These are phyloP conservation scores for Drosophila suboccidentalis DNA, from an alignment of 2,888 invertebrate genomes.

Conservation along the genomic window DNA sequence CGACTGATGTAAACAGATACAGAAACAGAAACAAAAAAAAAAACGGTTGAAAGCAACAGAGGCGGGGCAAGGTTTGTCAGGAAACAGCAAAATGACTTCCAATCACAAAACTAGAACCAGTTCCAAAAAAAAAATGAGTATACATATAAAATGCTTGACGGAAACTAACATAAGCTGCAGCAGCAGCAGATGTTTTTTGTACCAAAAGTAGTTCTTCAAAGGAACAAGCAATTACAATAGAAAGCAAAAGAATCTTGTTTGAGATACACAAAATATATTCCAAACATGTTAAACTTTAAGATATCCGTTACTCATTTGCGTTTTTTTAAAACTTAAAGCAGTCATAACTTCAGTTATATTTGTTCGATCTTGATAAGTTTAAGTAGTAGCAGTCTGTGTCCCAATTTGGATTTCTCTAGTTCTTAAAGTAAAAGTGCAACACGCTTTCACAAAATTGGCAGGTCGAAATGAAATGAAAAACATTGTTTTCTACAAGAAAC, in stretches of 20 bases:
- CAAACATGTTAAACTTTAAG: neutral
- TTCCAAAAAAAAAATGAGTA: constrained; percentile 1
- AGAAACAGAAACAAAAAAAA: neutral
- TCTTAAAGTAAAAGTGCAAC: neutral
- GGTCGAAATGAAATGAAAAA: too few species aligned
- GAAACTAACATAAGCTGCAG: constrained; percentile 1
- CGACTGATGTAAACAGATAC: constrained; percentile 13
- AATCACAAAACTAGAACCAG: constrained; percentile 10
- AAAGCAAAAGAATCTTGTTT: neutral
- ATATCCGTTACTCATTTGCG: neutral
- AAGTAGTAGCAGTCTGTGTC: neutral
- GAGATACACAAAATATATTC: neutral
- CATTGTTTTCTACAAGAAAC: too few species aligned
- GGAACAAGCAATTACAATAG: neutral
- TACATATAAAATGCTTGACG: constrained; percentile 2
- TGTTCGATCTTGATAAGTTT: too few species aligned
- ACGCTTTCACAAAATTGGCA: too few species aligned
- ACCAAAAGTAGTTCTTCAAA: neutral
- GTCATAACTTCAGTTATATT: neutral
- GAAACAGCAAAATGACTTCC: neutral
- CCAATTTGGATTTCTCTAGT: neutral
- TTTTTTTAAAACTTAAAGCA: neutral
- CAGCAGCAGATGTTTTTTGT: neutral
- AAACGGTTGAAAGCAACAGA: constrained; percentile 1
- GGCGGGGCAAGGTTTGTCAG: constrained; percentile 1